Evolutionary conservation across 2,888 invertebrate genomes (phyloP), one percentile per base, ranked within the genome.

Genomic region (Drosophila prostipennis): DNA sequence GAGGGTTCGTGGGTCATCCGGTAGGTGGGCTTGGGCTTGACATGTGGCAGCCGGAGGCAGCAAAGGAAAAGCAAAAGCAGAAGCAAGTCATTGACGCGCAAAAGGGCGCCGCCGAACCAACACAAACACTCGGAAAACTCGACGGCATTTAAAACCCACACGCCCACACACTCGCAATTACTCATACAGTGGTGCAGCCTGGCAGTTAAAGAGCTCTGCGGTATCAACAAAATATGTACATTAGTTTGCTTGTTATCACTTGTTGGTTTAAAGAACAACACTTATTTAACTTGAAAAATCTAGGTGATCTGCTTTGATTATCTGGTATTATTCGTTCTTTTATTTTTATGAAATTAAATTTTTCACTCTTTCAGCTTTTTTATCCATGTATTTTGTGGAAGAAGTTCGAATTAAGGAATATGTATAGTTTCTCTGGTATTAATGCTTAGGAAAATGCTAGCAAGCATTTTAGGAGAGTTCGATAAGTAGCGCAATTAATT

Each of bases 51-150:
- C 74, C 74, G 68, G 72, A 68, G 78, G 70, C 70, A 55, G 55
- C 69, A 56, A 60, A 59, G 65, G 68, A 46, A 58, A 65, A 61
- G 65, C 67, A 16, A 32, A 54, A 53, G 68, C 79, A 59, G 57
- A 75, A 79, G 74, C 78, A 77, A 78, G 75, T 79, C 77, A 80
- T 80, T 79, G 76, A 77, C 70, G 78, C 64, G 61, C 60, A 72
- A 74, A 77, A 61, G 60, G 76, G 69, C 64, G 68, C 58, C 52
- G 57, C 48, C 46, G 58, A 57, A 51, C 56, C 51, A 40, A 14
- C 55, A 26, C 51, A 54, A 40, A 69, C 71, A 29, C 52, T 39
- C 32, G 39, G 32, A 57, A 40, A 57, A 39, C 74, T 64, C 74
- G 69, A 46, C 58, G 52, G 68, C 67, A 67, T 73, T 59, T 72